These are phyloP conservation scores for Eupithecia inturbata DNA, from an alignment of 2,888 invertebrate genomes.

Conservation along the genomic window DNA sequence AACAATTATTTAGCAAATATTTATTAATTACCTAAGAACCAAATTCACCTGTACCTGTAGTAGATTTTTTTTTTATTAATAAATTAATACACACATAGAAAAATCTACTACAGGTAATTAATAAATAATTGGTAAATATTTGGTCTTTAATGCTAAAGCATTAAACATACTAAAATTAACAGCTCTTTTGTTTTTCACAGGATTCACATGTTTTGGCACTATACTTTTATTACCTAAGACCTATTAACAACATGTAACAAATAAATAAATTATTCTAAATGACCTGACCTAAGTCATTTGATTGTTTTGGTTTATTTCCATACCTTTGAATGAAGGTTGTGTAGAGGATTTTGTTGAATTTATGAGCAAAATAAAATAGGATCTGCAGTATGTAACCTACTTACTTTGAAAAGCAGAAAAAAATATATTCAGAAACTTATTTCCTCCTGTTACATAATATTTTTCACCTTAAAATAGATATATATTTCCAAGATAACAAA, in stretches of 20 bases:
- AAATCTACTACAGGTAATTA: no score
- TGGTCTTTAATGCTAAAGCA: no score
- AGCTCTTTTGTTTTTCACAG: background rate
- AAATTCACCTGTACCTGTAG: no score
- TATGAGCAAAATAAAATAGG: background rate
- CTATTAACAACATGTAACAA: no score
- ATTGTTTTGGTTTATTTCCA: background rate
- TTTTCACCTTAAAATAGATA: conserved; percentile 10
- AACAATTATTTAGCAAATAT: no score
- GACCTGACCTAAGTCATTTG: background rate
- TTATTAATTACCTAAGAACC: no score
- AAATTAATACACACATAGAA: no score
- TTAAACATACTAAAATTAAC: background rate
- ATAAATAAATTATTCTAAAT: no score
- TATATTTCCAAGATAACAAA: background rate
- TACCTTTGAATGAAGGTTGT: background rate
- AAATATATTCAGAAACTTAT: background rate
- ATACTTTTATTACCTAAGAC: no score
- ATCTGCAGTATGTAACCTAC: background rate
- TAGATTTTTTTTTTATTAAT: no score
- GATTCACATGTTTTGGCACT: no score
- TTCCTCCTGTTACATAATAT: conserved; percentile 6
- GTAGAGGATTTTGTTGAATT: background rate
- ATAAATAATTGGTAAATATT: no score
- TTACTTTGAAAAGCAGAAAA: background rate